Percentiles rank a stretch among this genome's conserved stretches.
These are phyloP conservation scores for Chelonus insularis DNA, from an alignment of 1,140 invertebrate genomes.

Conservation along the genomic window DNA sequence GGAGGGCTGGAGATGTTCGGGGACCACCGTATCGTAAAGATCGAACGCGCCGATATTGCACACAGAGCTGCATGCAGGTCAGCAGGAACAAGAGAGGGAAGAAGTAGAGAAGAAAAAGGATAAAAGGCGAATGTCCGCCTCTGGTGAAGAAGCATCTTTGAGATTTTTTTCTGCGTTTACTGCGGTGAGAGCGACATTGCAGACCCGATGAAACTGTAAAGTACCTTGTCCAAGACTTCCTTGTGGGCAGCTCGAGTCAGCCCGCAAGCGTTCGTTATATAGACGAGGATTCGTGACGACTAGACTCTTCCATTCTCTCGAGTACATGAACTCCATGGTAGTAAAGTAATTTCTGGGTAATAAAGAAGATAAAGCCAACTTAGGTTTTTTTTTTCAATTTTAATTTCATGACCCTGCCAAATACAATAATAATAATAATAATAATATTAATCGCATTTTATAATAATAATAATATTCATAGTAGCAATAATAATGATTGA, in stretches of 20 bases:
- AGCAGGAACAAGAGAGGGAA: slow-evolving; percentile 15
- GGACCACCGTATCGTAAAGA: slow-evolving; percentile 26
- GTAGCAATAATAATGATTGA: slow-evolving; percentile 30
- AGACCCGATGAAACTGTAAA: slow-evolving; percentile 28
- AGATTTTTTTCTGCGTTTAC: slow-evolving; percentile 20
- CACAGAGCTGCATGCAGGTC: slow-evolving; percentile 5
- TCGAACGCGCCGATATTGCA: slow-evolving; percentile 26
- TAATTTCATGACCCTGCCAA: slow-evolving; percentile 61
- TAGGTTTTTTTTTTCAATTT: slow-evolving; percentile 46
- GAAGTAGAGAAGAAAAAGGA: slow-evolving; percentile 2
- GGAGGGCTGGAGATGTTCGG: slow-evolving; percentile 18
- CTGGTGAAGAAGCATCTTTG: background rate
- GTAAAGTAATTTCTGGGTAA: slow-evolving; percentile 7
- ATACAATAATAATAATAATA: slow-evolving; percentile 60
- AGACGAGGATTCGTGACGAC: slow-evolving; percentile 24
- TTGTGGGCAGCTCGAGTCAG: slow-evolving; percentile 18
- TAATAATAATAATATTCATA: too few species aligned
- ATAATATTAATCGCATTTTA: slow-evolving; percentile 48
- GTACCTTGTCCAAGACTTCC: slow-evolving; percentile 23
- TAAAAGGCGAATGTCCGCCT: background rate
- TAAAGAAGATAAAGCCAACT: slow-evolving; percentile 23
- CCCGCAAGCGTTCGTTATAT: slow-evolving; percentile 19
- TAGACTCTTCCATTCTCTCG: slow-evolving; percentile 16
- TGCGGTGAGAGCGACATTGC: slow-evolving; percentile 16
- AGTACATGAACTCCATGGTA: slow-evolving; percentile 13